Evolutionary conservation across 1,140 invertebrate genomes (phyloP), one percentile per base, ranked within the genome.

Genomic region (Uloborus diversus): DNA sequence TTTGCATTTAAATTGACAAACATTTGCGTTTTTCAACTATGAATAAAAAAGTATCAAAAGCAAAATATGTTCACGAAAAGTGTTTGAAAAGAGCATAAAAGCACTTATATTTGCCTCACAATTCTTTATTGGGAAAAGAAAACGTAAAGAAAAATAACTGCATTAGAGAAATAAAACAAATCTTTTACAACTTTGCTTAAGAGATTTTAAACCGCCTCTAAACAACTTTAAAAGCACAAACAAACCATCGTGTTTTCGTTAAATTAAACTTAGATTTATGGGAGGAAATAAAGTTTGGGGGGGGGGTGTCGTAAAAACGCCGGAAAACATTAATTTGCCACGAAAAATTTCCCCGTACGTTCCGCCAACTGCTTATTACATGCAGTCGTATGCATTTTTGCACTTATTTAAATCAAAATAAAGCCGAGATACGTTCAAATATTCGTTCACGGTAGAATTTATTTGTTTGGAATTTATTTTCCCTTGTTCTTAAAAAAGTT

Each of bases 381-480:
- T 27, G 14, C 4, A n/a, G 7, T 20, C n/a, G 2, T 57, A 14
- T 23, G 56, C 56, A 59, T 32, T 61, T 73, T 61, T 37, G 56
- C 56, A 73, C 69, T 73, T 59, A 73, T 73, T 73, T 73, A 61
- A 73, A 73, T 61, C 56, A 9, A 73, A 73, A 42, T 37, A 27
- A 33, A 20, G 4, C 35, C 13, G 25, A 73, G 69, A 73, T 73
- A 66, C 49, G 47, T 73, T 73, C 56, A 73, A 73, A 73, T 61
- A 59, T 61, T 30, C 69, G 61, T 47, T 53, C 69, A 51, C 27
- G 27, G 17, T 51, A 49, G 47, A 42, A 42, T 32, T 65, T n/a
- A 56, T 70, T 56, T 70, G 35, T 70, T 70, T 70, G n/a, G n/a
- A n/a, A n/a, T n/a, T 35, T 57, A 33, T 35, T 56, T 70, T 57